Evolutionary conservation across 2,797 vertebrate species (phyloP).

Genomic region (Anableps anableps): DNA sequence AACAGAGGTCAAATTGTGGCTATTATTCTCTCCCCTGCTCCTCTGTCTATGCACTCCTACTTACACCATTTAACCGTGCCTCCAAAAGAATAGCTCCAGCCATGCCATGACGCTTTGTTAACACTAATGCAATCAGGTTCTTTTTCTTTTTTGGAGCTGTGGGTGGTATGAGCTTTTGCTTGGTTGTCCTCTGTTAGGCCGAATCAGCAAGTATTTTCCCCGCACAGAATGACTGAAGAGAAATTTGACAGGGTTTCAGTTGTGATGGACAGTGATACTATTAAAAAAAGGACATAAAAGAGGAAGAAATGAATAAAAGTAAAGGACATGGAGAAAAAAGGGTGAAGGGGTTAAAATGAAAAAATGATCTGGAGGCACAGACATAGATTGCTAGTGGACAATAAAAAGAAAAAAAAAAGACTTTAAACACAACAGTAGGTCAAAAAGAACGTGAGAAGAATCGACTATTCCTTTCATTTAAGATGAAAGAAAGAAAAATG

Average conservation of each 20-base stretch:
- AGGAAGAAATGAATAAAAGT: constrained; percentile 13
- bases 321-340: background rate
- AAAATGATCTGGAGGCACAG: constrained; percentile 15
- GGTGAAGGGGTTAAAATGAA: constrained; percentile 10
- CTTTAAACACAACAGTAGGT: background rate
- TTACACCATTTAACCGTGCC: constrained; percentile 69
- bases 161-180: constrained; percentile 52
- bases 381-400: constrained; percentile 24
- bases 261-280: constrained; percentile 80
- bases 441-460: constrained; percentile 12
- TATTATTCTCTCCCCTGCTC: constrained; percentile 73
- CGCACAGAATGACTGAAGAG: constrained; percentile 60
- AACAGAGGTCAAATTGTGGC: constrained; percentile 75
- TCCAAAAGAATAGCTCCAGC: constrained; percentile 64
- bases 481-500: constrained; percentile 3
- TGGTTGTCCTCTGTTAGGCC: constrained; percentile 40
- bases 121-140: constrained; percentile 85
- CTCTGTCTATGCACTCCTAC: constrained; percentile 67
- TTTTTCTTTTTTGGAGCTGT: constrained; percentile 49
- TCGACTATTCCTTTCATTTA: constrained; percentile 19
- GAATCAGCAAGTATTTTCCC: constrained; percentile 61
- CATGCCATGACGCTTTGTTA: constrained; percentile 78
- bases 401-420: background rate
- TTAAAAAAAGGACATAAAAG: constrained; percentile 56
- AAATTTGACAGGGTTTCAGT: constrained; percentile 69